Conservation (phyloP, 1,140 invertebrate species). For the Spodoptera litura region DNA sequence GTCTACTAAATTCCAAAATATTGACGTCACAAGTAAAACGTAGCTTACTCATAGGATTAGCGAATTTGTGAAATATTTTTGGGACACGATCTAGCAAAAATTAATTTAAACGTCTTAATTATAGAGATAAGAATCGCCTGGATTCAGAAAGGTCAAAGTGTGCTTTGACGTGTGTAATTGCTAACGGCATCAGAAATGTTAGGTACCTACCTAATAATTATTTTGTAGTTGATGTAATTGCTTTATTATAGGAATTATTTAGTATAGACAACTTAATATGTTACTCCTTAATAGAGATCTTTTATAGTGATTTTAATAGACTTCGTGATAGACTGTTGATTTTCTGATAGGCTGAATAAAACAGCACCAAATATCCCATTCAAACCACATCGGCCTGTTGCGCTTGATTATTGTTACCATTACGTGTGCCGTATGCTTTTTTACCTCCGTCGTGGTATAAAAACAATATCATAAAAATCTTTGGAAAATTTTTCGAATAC, state of each 20-base stretch:
- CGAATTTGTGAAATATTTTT: constrained; percentile 1
- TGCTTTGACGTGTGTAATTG: background rate
- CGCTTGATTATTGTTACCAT: no score
- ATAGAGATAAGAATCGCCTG: background rate
- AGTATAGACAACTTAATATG: no score
- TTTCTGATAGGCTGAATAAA: no score
- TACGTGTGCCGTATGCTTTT: no score
- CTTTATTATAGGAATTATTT: background rate
- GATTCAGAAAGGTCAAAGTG: background rate
- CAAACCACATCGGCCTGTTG: no score
- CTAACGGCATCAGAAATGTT: background rate
- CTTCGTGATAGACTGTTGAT: no score
- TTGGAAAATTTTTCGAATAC: no score
- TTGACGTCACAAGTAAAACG: background rate
- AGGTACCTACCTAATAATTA: background rate
- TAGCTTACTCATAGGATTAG: constrained; percentile 33
- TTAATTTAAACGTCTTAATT: background rate
- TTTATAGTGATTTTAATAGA: background rate
- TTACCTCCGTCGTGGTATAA: no score
- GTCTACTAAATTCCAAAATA: constrained; percentile 33
- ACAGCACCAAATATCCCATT: no score
- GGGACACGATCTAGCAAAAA: background rate
- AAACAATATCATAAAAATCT: no score
- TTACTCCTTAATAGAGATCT: no score
- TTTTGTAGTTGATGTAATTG: background rate